Evolutionary conservation across 35 echinoderm and acorn worm genomes (phyloP).

Genomic region (Ophioderma brevispina): DNA sequence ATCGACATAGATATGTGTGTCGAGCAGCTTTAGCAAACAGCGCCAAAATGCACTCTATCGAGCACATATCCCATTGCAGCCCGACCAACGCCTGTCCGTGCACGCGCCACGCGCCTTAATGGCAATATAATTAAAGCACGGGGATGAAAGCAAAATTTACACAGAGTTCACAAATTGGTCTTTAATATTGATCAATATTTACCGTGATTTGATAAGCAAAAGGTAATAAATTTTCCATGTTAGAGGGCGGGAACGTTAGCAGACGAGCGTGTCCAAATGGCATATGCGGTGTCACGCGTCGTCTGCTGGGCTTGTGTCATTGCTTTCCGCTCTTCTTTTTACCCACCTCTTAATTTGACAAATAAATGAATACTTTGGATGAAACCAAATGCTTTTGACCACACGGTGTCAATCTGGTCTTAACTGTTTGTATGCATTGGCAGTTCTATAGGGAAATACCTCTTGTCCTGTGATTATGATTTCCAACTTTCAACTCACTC

Average conservation of each 20-base stretch:
- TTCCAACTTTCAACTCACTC: too few species aligned
- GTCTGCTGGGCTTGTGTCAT: too few species aligned
- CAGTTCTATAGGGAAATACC: too few species aligned
- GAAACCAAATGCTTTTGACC: too few species aligned
- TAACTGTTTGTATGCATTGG: too few species aligned
- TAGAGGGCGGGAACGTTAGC: not conserved
- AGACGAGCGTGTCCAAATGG: not conserved
- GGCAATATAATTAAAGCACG: conserved; percentile 48
- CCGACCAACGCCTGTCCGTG: not conserved
- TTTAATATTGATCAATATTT: conserved; percentile 80
- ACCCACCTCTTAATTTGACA: too few species aligned
- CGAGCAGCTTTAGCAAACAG: conserved; percentile 1
- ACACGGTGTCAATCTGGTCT: too few species aligned
- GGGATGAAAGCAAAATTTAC: conserved; percentile 37
- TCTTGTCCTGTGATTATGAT: too few species aligned
- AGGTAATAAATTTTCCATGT: conserved; percentile 60
- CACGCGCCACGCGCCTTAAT: conserved; percentile 56
- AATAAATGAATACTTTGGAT: too few species aligned
- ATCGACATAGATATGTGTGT: conserved; percentile 37
- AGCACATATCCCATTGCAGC: not conserved
- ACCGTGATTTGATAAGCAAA: conserved; percentile 49
- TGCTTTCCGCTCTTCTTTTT: too few species aligned
- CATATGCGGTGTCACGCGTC: conserved; percentile 48
- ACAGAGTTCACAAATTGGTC: conserved; percentile 64
- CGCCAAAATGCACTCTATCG: not conserved